Conservation (phyloP, 53 echinoderm and acorn worm species). For the Patiria pectinifera region DNA sequence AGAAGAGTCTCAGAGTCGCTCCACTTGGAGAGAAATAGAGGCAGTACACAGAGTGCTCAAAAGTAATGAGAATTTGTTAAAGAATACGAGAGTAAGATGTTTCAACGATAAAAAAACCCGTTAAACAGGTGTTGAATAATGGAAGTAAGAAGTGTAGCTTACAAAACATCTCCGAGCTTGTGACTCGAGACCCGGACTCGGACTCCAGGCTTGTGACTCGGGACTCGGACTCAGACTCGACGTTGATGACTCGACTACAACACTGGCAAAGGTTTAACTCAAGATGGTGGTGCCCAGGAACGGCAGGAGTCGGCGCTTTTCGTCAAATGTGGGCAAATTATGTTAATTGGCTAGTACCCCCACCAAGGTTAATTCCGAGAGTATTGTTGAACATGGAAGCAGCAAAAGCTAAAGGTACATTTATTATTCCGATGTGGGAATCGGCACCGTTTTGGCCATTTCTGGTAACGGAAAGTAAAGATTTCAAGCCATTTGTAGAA, state of each 20-base stretch:
- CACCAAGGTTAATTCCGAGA: conserved; percentile 28
- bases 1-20: background rate
- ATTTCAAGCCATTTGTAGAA: background rate
- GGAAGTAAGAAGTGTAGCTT: background rate
- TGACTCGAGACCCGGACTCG: no score
- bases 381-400: background rate
- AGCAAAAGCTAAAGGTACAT: conserved; percentile 2
- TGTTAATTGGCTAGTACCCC: conserved; percentile 50
- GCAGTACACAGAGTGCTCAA: conserved; percentile 14
- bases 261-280: conserved; percentile 24
- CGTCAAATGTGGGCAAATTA: conserved; percentile 13
- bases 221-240: no score
- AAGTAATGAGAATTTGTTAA: conserved; percentile 3
- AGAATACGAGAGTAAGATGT: background rate
- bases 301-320: conserved; percentile 47
- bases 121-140: conserved; percentile 5
- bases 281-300: conserved; percentile 54
- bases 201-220: no score
- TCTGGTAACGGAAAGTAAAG: background rate
- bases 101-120: conserved; percentile 7
- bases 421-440: conserved; percentile 22
- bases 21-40: conserved; percentile 27
- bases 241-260: no score
- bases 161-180: background rate
- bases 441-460: conserved; percentile 57